Evolutionary conservation across 1,140 invertebrate genomes (phyloP).

Genomic region (Drosophila orena): DNA sequence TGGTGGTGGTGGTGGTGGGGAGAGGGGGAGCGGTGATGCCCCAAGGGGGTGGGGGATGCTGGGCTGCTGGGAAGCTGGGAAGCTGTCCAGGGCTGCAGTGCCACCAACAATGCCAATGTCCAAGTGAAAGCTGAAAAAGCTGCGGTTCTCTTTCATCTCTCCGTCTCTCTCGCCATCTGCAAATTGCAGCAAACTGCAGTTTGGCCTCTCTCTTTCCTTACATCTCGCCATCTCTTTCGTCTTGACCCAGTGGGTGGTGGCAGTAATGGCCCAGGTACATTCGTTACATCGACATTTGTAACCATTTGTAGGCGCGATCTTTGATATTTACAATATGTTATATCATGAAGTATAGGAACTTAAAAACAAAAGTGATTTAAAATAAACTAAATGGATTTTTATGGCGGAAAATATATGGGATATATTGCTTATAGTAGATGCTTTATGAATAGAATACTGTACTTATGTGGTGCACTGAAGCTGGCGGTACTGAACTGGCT

Average conservation of each 20-base stretch:
- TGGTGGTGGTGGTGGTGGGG: not conserved
- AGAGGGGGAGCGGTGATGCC: slow-evolving; percentile 4
- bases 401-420: too few relatives aligned
- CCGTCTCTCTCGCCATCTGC: slow-evolving; percentile 23
- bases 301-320: too few relatives aligned
- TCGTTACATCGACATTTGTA: not conserved
- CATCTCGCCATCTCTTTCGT: slow-evolving; percentile 19
- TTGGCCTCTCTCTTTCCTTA: slow-evolving; percentile 23
- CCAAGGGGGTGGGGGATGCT: slow-evolving; percentile 2
- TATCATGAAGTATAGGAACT: too few relatives aligned
- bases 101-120: slow-evolving; percentile 47
- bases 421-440: too few relatives aligned
- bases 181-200: slow-evolving; percentile 40
- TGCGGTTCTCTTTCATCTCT: slow-evolving; percentile 12
- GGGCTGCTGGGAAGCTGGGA: not conserved
- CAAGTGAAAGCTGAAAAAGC: slow-evolving; percentile 41
- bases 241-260: slow-evolving; percentile 17
- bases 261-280: slow-evolving; percentile 19
- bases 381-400: too few relatives aligned
- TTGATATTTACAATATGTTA: too few relatives aligned
- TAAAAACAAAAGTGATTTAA: too few relatives aligned
- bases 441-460: too few relatives aligned
- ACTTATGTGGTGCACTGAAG: too few relatives aligned
- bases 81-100: slow-evolving; percentile 46
- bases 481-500: too few relatives aligned